Base-by-base conservation (phyloP, 1,140 invertebrate genomes). In the Diachasmimorpha longicaudata region DNA sequence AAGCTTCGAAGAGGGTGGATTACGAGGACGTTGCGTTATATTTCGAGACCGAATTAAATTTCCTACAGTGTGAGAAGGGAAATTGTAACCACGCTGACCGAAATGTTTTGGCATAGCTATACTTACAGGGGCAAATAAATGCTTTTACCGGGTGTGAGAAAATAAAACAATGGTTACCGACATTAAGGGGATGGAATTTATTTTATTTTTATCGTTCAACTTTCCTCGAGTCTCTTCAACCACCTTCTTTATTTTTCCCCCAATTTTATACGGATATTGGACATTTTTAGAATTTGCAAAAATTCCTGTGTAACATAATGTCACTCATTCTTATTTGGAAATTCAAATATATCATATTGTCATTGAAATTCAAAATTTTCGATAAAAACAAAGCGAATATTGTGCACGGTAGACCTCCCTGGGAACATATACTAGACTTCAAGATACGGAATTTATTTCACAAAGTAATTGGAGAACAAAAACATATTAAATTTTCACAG, bases 21-120 rank as follows among this genome's bases (percentile, higher is more conserved):
- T 70, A 55, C 58, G 46, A 70, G 75, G 75, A 63, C 58, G 79
- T 80, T 78, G 73, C 77, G 73, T 80, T 77, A 74, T 82, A 81
- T 83, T 81, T 80, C 80, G 74, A 76, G 69, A 70, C 79, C 77
- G 78, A 82, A 83, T 81, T 80, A 79, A 82, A 82, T 82, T 81
- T 81, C 74, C 74, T 77, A 73, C 73, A 67, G 46, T 70, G 46
- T 36, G 23, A 68, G 36, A 37, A 68, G 36, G 36, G n/a, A 66
- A 72, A 48, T 52, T 73, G 74, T 76, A 78, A 74, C 81, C 79
- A 39, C 76, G 74, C 46, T 77, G 76, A 79, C 78, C 81, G 58
- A 78, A 77, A 58, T 48, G 46, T 52, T 66, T 72, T 70, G 70
- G 66, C 6, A 58, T 72, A 25, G 39, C 37, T 25, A 48, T 21